Evolutionary conservation across 2,888 invertebrate genomes (phyloP).

Genomic region (Drosophila limbata): DNA sequence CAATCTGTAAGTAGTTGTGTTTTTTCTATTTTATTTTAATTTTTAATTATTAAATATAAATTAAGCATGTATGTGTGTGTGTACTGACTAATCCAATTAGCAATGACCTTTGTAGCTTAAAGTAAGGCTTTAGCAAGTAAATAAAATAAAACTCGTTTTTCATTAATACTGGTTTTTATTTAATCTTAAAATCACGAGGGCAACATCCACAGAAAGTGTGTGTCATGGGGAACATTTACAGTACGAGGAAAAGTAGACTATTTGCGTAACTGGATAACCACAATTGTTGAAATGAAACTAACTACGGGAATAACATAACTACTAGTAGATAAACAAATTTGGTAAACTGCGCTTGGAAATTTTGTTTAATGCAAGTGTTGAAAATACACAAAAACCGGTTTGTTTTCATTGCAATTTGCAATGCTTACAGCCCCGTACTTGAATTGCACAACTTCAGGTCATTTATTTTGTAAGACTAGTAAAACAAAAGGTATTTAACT

Average conservation of each 20-base stretch:
- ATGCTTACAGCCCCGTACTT: slow-evolving; percentile 5
- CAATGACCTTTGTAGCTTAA: neutral
- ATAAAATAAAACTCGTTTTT: slow-evolving; percentile 16
- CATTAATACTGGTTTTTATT: slow-evolving; percentile 1
- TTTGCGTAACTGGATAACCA: slow-evolving; percentile 34
- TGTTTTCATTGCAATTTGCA: slow-evolving; percentile 34
- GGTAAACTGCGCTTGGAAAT: slow-evolving; percentile 24
- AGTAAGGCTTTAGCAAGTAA: slow-evolving; percentile 3
- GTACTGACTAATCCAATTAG: neutral
- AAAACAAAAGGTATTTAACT: neutral
- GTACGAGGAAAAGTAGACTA: slow-evolving; percentile 4
- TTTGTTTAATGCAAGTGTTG: slow-evolving; percentile 22
- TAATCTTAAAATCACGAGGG: neutral
- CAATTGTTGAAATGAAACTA: neutral
- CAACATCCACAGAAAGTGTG: neutral
- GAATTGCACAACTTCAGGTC: slow-evolving; percentile 8
- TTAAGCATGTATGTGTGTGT: too few relatives aligned
- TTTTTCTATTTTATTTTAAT: too few relatives aligned
- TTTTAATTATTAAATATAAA: too few relatives aligned
- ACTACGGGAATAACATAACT: slow-evolving; percentile 2
- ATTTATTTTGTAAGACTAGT: slow-evolving; percentile 11
- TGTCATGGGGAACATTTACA: slow-evolving; percentile 3
- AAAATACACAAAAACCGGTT: slow-evolving; percentile 47
- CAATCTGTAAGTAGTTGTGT: slow-evolving; percentile 63
- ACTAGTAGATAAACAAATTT: slow-evolving; percentile 5